A percentile compares a stretch with the other conserved stretches of the same genome.
These are phyloP conservation scores for Brachionus plicatilis DNA, from an alignment of 1,140 invertebrate genomes.

Conservation along the genomic window DNA sequence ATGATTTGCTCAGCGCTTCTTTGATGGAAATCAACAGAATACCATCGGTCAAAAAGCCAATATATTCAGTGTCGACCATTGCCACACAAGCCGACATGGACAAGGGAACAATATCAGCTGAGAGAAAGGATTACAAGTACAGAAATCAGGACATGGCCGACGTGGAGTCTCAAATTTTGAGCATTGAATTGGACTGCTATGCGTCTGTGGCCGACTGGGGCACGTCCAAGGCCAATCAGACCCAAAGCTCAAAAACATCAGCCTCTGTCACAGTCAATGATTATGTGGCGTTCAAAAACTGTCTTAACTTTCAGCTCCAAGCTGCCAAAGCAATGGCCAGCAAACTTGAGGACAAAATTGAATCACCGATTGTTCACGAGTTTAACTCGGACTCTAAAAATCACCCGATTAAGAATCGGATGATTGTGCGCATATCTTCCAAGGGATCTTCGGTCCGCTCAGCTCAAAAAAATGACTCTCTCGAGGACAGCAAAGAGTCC, in stretches of 20 bases:
- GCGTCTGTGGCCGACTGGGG: conserved; percentile 7
- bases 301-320: conserved; percentile 25
- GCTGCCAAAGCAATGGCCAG: conserved; percentile 18
- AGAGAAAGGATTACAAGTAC: conserved; percentile 36
- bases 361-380: background rate
- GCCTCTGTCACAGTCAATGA: conserved; percentile 31
- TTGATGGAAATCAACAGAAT: conserved; percentile 20
- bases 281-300: conserved; percentile 31
- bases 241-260: background rate
- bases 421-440: conserved; percentile 25
- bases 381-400: background rate
- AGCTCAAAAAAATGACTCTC: background rate
- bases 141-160: conserved; percentile 37
- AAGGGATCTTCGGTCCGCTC: background rate
- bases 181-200: conserved; percentile 29
- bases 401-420: conserved; percentile 16
- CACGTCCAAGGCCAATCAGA: background rate
- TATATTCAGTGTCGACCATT: conserved; percentile 30
- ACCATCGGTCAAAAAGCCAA: conserved; percentile 14
- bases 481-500: background rate
- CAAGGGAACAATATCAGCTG: conserved; percentile 1
- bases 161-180: conserved; percentile 31
- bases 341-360: background rate
- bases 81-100: conserved; percentile 38
- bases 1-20: background rate